Evolutionary conservation across 2,113 vertebrate species (phyloP), one percentile per base, ranked within the genome.

Genomic region (Willisornis vidua): DNA sequence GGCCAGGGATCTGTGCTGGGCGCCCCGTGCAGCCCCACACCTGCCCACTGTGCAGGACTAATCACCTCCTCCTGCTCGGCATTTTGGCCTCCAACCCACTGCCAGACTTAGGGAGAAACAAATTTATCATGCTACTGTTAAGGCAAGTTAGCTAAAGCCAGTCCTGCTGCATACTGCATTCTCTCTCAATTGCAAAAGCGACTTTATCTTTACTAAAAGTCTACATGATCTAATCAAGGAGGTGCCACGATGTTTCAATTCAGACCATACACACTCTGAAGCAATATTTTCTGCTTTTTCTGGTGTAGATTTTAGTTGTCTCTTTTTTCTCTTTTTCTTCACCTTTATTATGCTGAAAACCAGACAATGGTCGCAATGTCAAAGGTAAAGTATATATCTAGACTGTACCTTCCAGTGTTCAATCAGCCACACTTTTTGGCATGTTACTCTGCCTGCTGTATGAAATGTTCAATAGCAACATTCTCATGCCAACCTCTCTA

Each of bases 281-380:
- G 72, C 43, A 45, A 9, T 77, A 46, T 75, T 65, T 94, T 66
- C 71, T 87, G 49, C 54, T 90, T 96, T 95, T 83, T 95, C 87
- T 88, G 82, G 94, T 90, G 82, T 58, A 89, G 95, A 98, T 97
- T 98, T 98, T 98, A 97, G 97, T 97, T 92, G 92, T 96, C 88
- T 97, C 95, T 97, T 96, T 89, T 98, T 92, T 98, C 95, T 98
- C 96, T 94, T 93, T 97, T 97, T 90, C 93, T 94, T 97, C 81
- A 84, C 89, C 92, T 92, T 94, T 97, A 88, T 95, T 96, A 85
- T 94, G 97, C 98, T 98, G 97, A 98, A 98, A 97, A 98, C 97
- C 99, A 99, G 99, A 99, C 98, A 99, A 99, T 98, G 99, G 99
- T 95, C 99, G 98, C 97, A 99, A 98, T 98, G 97, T 99, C 89